Evolutionary conservation across 2,113 vertebrate species (phyloP).

Genomic region (Cyanoliseus patagonus): DNA sequence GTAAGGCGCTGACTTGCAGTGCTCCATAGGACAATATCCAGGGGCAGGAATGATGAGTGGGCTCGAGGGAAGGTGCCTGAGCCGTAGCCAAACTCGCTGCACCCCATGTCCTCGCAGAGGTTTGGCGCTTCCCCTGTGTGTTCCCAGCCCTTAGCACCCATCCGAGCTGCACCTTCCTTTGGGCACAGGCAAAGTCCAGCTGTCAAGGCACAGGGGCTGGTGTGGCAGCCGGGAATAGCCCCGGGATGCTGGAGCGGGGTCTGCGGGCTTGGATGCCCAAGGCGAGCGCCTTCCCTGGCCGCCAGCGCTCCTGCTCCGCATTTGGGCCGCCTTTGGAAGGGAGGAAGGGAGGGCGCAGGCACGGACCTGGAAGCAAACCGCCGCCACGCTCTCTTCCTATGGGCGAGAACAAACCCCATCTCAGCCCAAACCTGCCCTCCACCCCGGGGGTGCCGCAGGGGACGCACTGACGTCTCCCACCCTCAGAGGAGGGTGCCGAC

Average conservation of each 20-base stretch:
- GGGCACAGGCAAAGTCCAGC: not conserved
- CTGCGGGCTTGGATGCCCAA: accelerated
- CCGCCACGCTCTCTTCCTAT: not conserved
- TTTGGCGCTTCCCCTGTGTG: not conserved
- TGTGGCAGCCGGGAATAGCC: not conserved
- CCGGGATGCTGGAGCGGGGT: not conserved
- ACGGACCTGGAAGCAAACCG: not conserved
- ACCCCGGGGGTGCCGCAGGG: accelerated
- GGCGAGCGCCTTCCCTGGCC: not conserved
- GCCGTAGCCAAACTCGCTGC: not conserved
- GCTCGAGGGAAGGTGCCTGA: not conserved
- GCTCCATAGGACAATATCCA: not conserved
- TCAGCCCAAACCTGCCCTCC: not conserved
- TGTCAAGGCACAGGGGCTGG: not conserved
- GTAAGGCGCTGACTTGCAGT: accelerated
- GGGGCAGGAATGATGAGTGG: not conserved
- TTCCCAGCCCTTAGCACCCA: not conserved
- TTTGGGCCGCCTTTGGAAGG: not conserved
- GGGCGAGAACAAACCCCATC: not conserved
- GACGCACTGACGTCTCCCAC: not conserved
- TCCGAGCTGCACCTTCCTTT: not conserved
- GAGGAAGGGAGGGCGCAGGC: not conserved
- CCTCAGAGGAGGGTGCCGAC: conserved; percentile 92
- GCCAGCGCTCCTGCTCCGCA: not conserved
- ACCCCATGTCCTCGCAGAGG: not conserved